phyloP scores from a whole-genome alignment of 1,140 invertebrate genomes.

The Bombus confusus region DNA sequence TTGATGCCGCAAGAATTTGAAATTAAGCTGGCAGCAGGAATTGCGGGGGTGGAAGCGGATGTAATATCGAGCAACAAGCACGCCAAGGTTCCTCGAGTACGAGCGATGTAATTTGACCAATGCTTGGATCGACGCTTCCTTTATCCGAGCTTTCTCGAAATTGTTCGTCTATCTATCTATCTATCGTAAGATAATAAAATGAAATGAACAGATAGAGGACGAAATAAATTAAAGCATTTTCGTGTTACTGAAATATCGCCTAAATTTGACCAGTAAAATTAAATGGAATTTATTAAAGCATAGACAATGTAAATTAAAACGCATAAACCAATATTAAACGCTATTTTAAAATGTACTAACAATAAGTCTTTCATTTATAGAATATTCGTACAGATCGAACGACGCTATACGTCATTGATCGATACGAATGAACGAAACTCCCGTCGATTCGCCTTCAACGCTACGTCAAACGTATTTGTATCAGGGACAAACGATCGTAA shows the following conservation, averaged over 20 bases:
- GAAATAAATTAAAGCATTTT: no score
- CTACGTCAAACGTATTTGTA: not conserved
- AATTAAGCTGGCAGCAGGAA: conserved; percentile 22
- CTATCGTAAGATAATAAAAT: no score
- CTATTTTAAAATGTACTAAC: not conserved
- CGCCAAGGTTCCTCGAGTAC: conserved; percentile 32
- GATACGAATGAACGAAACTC: not conserved
- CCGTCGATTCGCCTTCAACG: not conserved
- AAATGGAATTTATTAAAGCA: no score
- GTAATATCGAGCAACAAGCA: conserved; percentile 41
- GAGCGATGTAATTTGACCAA: conserved; percentile 1
- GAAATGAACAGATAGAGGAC: not conserved
- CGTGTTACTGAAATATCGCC: no score
- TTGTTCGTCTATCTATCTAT: not conserved
- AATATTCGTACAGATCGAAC: not conserved
- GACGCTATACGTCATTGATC: not conserved
- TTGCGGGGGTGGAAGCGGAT: conserved; percentile 7
- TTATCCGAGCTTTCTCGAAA: no score
- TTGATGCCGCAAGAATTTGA: conserved; percentile 54
- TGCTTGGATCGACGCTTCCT: not conserved
- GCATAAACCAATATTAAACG: not conserved
- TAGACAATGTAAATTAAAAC: no score
- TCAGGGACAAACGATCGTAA: not conserved
- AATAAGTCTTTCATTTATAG: not conserved
- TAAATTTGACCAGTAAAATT: no score